Percentiles rank a stretch among this genome's conserved stretches.
phyloP scores from a whole-genome alignment of 2,888 invertebrate genomes.

The Pseudococcus jackbeardsleyi region DNA sequence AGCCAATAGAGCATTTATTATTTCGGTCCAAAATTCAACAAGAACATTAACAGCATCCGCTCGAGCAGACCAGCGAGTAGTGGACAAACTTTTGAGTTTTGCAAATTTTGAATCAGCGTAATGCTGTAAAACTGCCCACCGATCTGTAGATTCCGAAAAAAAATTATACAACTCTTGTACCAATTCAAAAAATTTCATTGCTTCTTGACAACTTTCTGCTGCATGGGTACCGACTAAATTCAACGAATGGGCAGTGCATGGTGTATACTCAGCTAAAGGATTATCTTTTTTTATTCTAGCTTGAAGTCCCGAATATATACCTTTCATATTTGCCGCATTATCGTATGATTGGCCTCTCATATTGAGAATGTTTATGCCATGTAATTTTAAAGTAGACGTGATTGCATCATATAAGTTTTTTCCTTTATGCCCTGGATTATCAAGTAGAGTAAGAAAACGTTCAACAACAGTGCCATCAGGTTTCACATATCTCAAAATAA shows the following conservation, averaged over 20 bases:
- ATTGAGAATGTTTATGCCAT: conserved; percentile 68
- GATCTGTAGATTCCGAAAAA: conserved; percentile 30
- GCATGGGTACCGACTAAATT: conserved; percentile 10
- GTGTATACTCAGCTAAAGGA: conserved; percentile 67
- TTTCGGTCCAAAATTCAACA: background rate
- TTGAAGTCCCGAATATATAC: conserved; percentile 68
- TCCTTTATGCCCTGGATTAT: conserved; percentile 68
- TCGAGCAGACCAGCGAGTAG: conserved; percentile 33
- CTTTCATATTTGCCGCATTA: conserved; percentile 69
- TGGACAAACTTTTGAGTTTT: background rate
- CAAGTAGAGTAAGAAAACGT: conserved; percentile 68
- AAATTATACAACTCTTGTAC: conserved; percentile 36
- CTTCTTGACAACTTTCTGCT: conserved; percentile 21
- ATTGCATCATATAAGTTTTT: conserved; percentile 68
- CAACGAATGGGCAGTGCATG: conserved; percentile 67
- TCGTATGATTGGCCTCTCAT: conserved; percentile 68
- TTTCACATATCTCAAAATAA: conserved; percentile 68
- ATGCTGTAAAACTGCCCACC: conserved; percentile 17
- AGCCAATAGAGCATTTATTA: conserved; percentile 1
- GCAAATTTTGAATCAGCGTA: conserved; percentile 10
- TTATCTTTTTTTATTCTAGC: conserved; percentile 68
- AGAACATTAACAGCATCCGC: conserved; percentile 6
- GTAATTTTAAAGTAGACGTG: conserved; percentile 54
- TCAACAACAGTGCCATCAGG: conserved; percentile 68
- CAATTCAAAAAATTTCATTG: background rate